phyloP scores from a whole-genome alignment of 2,797 vertebrate genomes.

The Peromyscus aztecus region DNA sequence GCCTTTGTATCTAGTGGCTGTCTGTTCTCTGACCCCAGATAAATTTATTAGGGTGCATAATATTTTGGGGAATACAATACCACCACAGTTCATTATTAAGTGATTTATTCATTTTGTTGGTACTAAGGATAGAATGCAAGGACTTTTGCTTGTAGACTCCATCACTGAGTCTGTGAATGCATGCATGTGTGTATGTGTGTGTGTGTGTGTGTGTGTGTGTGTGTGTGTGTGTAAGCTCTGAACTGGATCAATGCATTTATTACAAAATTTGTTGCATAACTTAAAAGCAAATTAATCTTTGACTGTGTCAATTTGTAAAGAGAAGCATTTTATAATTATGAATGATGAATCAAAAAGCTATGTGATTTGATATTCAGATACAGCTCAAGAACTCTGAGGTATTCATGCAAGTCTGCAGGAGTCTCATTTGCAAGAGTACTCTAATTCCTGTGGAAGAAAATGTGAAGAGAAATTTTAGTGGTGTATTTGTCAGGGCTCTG shows the following conservation, averaged over 20 bases:
- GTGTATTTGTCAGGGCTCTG: not conserved
- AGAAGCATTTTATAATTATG: not conserved
- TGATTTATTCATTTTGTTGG: not conserved
- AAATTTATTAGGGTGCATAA: no score
- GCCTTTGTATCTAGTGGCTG: no score
- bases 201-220: not conserved
- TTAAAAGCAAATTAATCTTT: not conserved
- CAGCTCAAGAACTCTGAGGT: conserved; percentile 23
- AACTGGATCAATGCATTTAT: not conserved
- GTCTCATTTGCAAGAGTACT: not conserved
- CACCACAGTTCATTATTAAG: not conserved
- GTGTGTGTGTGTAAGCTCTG: not conserved
- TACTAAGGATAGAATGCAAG: not conserved
- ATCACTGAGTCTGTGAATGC: not conserved
- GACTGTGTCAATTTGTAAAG: not conserved
- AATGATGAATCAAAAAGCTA: not conserved
- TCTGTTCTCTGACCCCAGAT: no score
- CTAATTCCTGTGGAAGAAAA: not conserved
- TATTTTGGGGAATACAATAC: no score
- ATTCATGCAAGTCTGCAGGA: not conserved
- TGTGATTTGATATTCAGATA: not conserved
- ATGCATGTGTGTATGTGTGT: not conserved
- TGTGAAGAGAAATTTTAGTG: not conserved
- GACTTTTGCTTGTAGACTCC: not conserved
- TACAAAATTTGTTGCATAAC: not conserved